These are phyloP conservation scores for Cephus rjabovi DNA, from an alignment of 2,888 invertebrate genomes.

Conservation along the genomic window DNA sequence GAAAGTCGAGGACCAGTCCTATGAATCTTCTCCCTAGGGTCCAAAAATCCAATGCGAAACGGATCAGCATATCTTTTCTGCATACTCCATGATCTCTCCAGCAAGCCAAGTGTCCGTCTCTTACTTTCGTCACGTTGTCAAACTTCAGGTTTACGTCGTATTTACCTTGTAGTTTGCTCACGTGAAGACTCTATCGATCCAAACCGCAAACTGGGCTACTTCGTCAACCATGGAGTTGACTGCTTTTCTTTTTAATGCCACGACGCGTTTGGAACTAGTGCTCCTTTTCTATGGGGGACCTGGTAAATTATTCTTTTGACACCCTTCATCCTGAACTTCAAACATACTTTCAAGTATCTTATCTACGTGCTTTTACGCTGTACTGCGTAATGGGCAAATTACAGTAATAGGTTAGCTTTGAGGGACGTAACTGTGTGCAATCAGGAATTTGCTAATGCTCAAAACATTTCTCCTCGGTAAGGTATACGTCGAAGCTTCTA, in stretches of 20 bases:
- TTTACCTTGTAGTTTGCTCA: background rate
- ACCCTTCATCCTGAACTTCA: background rate
- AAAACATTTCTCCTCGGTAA: background rate
- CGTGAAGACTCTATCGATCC: background rate
- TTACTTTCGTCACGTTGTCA: background rate
- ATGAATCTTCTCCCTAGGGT: too few species aligned
- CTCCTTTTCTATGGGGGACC: background rate
- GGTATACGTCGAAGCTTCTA: background rate
- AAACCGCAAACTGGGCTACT: background rate
- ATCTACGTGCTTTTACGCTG: background rate
- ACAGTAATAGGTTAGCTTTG: background rate
- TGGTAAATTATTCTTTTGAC: background rate
- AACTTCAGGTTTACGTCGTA: background rate
- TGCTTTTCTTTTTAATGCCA: background rate
- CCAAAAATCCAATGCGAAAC: too few species aligned
- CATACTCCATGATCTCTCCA: background rate
- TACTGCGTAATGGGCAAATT: background rate
- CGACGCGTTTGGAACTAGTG: background rate
- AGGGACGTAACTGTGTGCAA: background rate
- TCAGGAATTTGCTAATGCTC: background rate
- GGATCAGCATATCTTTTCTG: background rate
- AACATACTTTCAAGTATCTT: background rate
- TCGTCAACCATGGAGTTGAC: background rate
- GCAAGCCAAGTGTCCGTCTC: background rate
- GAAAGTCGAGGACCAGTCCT: background rate